Percentiles rank a stretch among this genome's conserved stretches.
Conservation (phyloP, 2,797 vertebrate genomes). For the Pteropus rufus region DNA sequence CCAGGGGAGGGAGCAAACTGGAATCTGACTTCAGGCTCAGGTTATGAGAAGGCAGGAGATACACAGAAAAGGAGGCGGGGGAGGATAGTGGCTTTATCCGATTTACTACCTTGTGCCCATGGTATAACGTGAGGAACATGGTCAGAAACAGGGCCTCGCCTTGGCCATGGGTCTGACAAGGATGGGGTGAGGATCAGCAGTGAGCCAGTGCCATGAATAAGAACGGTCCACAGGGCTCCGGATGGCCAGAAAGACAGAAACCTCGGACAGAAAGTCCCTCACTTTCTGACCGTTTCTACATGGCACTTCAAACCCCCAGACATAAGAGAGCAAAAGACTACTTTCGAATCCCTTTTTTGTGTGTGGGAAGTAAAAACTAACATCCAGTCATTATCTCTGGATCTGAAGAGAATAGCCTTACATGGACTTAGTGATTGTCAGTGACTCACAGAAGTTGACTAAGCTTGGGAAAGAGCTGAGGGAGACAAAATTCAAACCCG, state of each 20-base stretch:
- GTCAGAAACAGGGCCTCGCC: background rate
- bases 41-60: background rate
- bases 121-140: background rate
- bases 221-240: fast-evolving
- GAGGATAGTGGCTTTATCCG: fast-evolving
- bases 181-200: background rate
- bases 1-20: background rate
- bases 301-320: background rate
- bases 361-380: too few species aligned
- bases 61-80: fast-evolving
- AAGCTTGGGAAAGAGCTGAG: background rate
- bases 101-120: background rate
- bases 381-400: too few species aligned
- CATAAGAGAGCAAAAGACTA: background rate
- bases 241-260: background rate
- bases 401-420: background rate
- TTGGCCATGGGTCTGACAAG: background rate
- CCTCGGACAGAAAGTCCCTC: background rate
- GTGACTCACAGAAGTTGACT: fast-evolving
- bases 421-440: fast-evolving
- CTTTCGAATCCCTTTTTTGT: background rate
- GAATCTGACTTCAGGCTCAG: background rate
- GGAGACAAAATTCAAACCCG: background rate
- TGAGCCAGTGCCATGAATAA: fast-evolving
- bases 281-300: background rate